Evolutionary conservation across 2,888 invertebrate species (phyloP), one percentile per base, ranked within the genome.

Genomic region (Calameuta filiformis): DNA sequence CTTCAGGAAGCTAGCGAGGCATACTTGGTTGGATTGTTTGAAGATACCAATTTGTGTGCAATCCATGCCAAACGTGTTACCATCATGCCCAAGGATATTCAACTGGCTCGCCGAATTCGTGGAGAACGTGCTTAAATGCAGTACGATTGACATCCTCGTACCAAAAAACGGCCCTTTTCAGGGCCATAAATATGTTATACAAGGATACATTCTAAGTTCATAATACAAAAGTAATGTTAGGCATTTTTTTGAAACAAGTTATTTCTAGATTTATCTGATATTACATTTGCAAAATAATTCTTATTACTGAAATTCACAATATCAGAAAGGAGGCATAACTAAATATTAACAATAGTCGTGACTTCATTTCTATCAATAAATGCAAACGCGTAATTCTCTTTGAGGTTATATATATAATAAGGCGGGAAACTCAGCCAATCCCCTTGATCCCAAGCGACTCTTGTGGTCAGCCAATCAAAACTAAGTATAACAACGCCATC

Each of bases 61-160:
- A 96, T 96, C 83, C 96, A 96, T 86, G 96, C 94, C 83, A 94
- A 94, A 90, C 92, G 95, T 81, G 94, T 94, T n/a, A 95, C 95
- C 81, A 94, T 94, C 86, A 94, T 94, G 94, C 94, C 94, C n/a
- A 94, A 94, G 86, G 94, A 94, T 88, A 94, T 94, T 87, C 93
- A 94, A 86, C 88, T 94, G 85, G 94, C 94, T 73, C 84, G 86
- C 68, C 85, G 87, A 23, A 87, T 87, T 4, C 86, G 87, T 31
- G 83, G 82, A 80, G 81, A 83, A 78, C 79, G 83, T 71, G 83
- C 90, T 92, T 83, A 82, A 82, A 15, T 34, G 30, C 23, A 56
- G 9, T 23, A 30, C 31, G 56, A 79, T 40, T 68, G 4, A 78
- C 33, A 71, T 71, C 33, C 0, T 34, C 71, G 33, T 71, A 71